These are phyloP conservation scores for Prunella strophiata DNA, from an alignment of 2,797 vertebrate species.

Conservation along the genomic window DNA sequence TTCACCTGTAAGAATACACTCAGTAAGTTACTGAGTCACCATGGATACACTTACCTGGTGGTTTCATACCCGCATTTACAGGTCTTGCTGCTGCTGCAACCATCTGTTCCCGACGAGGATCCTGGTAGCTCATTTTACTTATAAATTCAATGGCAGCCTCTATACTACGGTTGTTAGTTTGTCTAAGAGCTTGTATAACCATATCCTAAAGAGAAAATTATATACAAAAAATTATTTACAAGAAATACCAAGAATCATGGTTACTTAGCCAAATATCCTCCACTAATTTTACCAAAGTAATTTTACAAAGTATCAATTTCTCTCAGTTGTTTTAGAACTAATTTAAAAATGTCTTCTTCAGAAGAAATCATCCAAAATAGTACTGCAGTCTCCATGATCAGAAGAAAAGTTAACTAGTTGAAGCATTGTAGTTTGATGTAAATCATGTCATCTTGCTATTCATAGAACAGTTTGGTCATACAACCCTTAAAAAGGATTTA, in stretches of 20 bases:
- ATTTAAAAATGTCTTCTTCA: background rate
- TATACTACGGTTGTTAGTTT: slow-evolving; percentile 87
- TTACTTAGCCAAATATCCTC: background rate
- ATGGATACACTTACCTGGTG: slow-evolving; percentile 79
- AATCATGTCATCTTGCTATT: background rate
- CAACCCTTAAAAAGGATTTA: background rate
- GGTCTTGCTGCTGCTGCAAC: slow-evolving; percentile 81
- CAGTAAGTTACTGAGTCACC: background rate
- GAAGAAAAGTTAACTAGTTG: background rate
- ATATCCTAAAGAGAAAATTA: slow-evolving; percentile 80
- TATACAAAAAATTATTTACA: background rate
- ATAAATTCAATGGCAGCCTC: slow-evolving; percentile 91
- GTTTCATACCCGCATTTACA: slow-evolving; percentile 83
- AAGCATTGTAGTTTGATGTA: background rate
- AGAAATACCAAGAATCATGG: background rate
- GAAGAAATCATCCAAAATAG: background rate
- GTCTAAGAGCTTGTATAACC: slow-evolving; percentile 84
- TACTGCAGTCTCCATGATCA: background rate
- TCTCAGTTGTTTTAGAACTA: background rate
- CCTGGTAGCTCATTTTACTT: slow-evolving; percentile 93
- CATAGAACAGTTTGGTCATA: background rate
- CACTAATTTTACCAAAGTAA: background rate
- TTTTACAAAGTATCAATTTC: background rate
- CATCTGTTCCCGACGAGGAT: slow-evolving; percentile 89
- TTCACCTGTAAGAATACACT: background rate